phyloP scores from a whole-genome alignment of 2,797 vertebrate genomes.

The Paedocypris micromegethes region DNA sequence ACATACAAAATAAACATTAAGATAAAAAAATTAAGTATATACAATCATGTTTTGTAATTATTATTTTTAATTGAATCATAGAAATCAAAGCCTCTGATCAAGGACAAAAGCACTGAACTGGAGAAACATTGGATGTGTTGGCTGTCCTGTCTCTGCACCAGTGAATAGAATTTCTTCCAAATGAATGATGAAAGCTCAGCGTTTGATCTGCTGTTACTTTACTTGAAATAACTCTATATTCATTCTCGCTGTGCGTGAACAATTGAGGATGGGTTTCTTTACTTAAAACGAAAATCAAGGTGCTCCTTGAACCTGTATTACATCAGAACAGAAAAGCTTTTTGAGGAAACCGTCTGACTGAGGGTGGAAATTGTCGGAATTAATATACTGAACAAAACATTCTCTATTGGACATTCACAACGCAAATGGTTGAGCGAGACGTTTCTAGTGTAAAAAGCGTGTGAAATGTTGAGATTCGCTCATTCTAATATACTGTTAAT shows the following conservation, averaged over 20 bases:
- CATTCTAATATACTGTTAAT: too few species aligned
- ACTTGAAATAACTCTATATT: conserved; percentile 5
- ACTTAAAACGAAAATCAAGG: conserved; percentile 9
- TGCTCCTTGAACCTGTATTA: conserved; percentile 14
- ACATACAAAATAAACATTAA: too few species aligned
- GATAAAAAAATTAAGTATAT: too few species aligned
- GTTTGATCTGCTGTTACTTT: conserved; percentile 23
- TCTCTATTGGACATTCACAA: too few species aligned
- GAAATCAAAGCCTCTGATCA: background rate
- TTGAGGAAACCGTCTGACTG: conserved; percentile 12
- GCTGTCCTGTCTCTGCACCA: background rate
- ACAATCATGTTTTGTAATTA: too few species aligned
- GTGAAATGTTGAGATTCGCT: too few species aligned
- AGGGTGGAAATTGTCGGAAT: conserved; percentile 8
- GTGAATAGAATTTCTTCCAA: conserved; percentile 9
- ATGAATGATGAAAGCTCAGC: conserved; percentile 16
- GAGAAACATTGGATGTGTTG: background rate
- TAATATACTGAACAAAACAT: conserved; percentile 24
- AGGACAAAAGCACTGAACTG: background rate
- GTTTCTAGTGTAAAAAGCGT: too few species aligned
- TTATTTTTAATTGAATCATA: too few species aligned
- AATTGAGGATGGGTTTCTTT: conserved; percentile 6
- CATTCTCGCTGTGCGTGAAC: background rate
- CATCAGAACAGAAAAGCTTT: conserved; percentile 14
- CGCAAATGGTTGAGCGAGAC: too few species aligned